Conservation (phyloP, 2,113 vertebrate species). For the Salvelinus namaycush region DNA sequence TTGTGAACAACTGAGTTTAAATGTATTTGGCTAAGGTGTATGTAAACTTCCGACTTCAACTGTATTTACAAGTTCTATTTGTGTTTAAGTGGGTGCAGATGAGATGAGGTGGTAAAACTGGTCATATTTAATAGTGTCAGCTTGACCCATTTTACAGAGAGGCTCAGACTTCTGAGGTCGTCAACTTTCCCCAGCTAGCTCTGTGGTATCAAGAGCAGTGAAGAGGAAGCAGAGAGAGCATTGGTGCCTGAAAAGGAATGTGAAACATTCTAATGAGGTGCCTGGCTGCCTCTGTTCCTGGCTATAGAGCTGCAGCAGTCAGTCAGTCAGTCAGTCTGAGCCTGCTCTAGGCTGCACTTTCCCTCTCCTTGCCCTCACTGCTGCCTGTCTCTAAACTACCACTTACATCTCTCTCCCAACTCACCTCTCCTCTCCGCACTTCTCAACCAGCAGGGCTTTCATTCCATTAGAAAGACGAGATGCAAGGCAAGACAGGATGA, state of each 20-base stretch:
- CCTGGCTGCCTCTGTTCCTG: constrained; percentile 34
- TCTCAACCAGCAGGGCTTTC: constrained; percentile 15
- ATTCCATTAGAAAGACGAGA: constrained; percentile 50
- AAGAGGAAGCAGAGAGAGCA: constrained; percentile 39
- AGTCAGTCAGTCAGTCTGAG: neutral
- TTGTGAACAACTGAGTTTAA: too few relatives aligned
- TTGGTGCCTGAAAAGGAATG: constrained; percentile 60
- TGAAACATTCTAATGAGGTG: constrained; percentile 66
- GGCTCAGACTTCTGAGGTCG: constrained; percentile 14
- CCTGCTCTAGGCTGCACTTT: constrained; percentile 65
- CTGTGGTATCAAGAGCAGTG: constrained; percentile 28
- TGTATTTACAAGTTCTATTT: neutral
- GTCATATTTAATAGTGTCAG: constrained; percentile 26
- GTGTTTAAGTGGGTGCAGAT: constrained; percentile 21
- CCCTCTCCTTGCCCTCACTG: constrained; percentile 38
- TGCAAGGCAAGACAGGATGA: constrained; percentile 25
- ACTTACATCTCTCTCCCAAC: neutral
- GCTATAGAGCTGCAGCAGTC: constrained; percentile 33
- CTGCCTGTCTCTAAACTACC: constrained; percentile 6
- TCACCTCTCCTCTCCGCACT: constrained; percentile 7
- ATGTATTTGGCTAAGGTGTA: too few relatives aligned
- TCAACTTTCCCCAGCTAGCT: constrained; percentile 29
- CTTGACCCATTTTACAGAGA: constrained; percentile 25
- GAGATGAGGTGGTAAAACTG: constrained; percentile 24
- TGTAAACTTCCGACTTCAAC: too few relatives aligned